Conservation (phyloP, 2,113 vertebrate genomes). For the Sphyrna mokarran region DNA sequence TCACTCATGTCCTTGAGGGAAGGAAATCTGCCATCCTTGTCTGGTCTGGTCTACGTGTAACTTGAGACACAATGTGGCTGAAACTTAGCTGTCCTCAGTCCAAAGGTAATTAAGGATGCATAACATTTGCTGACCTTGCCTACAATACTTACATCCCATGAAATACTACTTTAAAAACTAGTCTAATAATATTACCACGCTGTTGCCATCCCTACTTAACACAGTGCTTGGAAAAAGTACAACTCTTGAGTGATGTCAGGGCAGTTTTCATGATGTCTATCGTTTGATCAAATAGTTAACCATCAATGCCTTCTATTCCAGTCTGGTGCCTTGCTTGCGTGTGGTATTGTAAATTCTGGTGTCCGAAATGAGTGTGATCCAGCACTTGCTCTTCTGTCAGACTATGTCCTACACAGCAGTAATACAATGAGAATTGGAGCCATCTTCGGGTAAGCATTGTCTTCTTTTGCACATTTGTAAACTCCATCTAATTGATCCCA, state of each 20-base stretch:
- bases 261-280: not conserved
- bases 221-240: not conserved
- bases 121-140: too few species aligned
- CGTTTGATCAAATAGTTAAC: not conserved
- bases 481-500: not conserved
- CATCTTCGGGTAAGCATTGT: slow-evolving; percentile 84
- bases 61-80: too few species aligned
- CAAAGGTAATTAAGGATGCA: too few species aligned
- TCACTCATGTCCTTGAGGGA: too few species aligned
- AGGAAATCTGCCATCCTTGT: too few species aligned
- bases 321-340: slow-evolving; percentile 92
- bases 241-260: not conserved
- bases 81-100: too few species aligned
- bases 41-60: too few species aligned
- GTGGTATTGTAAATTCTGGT: slow-evolving; percentile 93
- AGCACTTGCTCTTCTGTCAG: slow-evolving; percentile 85
- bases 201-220: not conserved
- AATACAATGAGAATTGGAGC: slow-evolving; percentile 95
- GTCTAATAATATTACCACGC: too few species aligned
- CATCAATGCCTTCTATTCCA: slow-evolving; percentile 44
- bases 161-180: too few species aligned
- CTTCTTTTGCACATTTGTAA: not conserved
- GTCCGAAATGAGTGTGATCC: slow-evolving; percentile 97
- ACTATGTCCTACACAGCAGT: slow-evolving; percentile 96
- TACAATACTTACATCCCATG: too few species aligned